Evolutionary conservation across 1,140 invertebrate genomes (phyloP), one percentile per base, ranked within the genome.

Genomic region (Maniola jurtina): DNA sequence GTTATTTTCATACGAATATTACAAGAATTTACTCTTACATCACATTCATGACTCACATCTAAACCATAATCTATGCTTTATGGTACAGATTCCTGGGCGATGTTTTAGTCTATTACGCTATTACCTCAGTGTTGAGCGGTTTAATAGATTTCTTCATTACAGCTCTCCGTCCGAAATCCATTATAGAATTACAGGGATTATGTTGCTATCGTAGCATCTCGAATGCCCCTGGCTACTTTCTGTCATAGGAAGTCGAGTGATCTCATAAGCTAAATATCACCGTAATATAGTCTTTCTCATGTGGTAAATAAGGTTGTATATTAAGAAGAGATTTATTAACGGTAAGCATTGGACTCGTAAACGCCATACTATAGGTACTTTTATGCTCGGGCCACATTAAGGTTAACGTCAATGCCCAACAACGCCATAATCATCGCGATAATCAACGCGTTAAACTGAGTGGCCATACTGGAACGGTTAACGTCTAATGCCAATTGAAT

Each of bases 71-170:
- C 25, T 25, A 25, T 25, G 4, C 25, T 25, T 25, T 25, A 4
- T 25, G 1, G 25, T 25, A 25, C 25, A 25, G 25, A 25, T 25
- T 25, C 25, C 25, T 38, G 38, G 2, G 9, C 1, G 5, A 45
- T 45, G 42, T n/a, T 45, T 45, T 13, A 45, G 42, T 45, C 42
- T 45, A 45, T 45, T 45, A n/a, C 42, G 42, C 42, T 45, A 45
- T 45, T 45, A 45, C 42, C 42, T 13, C 42, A 56, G 64, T 56
- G 50, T 58, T 42, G 40, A 50, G 55, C 67, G 54, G 33, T 56
- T 65, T 77, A 77, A 77, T 77, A 77, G 75, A 77, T 77, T 77
- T 75, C 70, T 77, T 74, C 68, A 67, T 77, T 68, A 65, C 48
- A 45, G 42, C 42, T n/a, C 42, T 9, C 5, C 42, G 42, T 11